Evolutionary conservation across 1,140 invertebrate species (phyloP), one percentile per base, ranked within the genome.

Genomic region (Zaprionus camerounensis): DNA sequence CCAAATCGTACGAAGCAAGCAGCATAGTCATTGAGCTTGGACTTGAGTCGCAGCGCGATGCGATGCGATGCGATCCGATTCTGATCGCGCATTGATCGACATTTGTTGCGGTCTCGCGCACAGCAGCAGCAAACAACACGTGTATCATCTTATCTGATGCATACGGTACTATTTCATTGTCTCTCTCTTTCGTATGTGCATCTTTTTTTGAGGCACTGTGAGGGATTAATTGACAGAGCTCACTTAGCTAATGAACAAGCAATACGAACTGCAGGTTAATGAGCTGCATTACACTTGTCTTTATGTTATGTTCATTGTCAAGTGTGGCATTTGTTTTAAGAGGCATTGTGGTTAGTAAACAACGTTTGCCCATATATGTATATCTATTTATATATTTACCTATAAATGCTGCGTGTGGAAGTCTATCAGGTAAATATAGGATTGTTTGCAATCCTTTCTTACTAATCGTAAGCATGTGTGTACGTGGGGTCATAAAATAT

Each of bases 221-320:
- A 62, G 46, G 53, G 62, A 41, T 83, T 67, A 75, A 83, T 88
- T 88, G 77, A 62, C 70, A 57, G 55, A 51, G 66, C 74, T 78
- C 69, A 64, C 46, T 15, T 6, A 36, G 38, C 53, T 57, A 71
- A 74, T 58, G 24, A 62, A 59, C 28, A 57, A 62, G 46, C 36
- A 26, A 41, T 49, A 56, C 2, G 15, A 20, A 22, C 28, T 44
- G 59, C 62, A 70, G 70, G 78, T 71, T 67, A 88, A 86, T 70
- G 63, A 78, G 65, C 57, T 67, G 51, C 58, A 71, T 56, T 70
- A 57, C 71, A 80, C 38, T 74, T 69, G 51, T 64, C 7, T 49
- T 49, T 67, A 77, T 71, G 72, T 62, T 64, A 51, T 36, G 13
- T 31, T 24, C 31, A 34, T 34, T 34, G 31, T 17, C 17, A 44